phyloP scores from a whole-genome alignment of 2,888 invertebrate species.

The Oithona nana region DNA sequence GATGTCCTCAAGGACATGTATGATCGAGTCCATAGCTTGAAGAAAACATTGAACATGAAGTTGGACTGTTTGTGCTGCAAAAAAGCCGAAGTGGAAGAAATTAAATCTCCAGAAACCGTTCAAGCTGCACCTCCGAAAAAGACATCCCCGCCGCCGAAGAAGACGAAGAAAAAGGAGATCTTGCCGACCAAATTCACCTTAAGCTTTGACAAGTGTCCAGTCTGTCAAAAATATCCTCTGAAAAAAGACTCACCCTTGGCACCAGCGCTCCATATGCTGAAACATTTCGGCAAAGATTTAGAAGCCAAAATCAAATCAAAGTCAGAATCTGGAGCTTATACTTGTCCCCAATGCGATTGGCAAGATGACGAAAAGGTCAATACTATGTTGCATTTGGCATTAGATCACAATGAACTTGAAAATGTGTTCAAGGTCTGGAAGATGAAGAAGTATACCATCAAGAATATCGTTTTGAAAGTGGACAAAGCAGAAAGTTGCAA shows the following conservation, averaged over 20 bases:
- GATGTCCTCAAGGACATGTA: constrained; percentile 49
- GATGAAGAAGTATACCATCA: neutral
- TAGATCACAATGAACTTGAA: neutral
- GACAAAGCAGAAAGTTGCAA: constrained; percentile 2
- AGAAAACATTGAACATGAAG: neutral
- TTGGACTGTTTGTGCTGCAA: neutral
- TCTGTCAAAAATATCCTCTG: neutral
- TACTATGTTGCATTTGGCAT: constrained; percentile 3
- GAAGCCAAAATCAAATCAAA: neutral
- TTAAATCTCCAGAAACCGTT: neutral
- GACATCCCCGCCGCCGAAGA: neutral
- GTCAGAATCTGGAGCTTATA: neutral
- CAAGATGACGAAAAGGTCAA: neutral
- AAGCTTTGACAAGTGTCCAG: neutral
- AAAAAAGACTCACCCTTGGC: neutral
- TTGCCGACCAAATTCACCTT: neutral
- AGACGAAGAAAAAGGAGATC: neutral
- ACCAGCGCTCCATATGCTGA: neutral
- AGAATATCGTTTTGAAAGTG: constrained; percentile 6
- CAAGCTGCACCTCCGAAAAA: neutral
- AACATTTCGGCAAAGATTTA: neutral
- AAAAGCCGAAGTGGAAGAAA: neutral
- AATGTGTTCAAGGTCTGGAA: neutral
- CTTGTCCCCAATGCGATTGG: constrained; percentile 2
- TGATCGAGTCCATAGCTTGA: neutral